Evolutionary conservation across 2,888 invertebrate genomes (phyloP).

Genomic region (Synanthedon vespiformis): DNA sequence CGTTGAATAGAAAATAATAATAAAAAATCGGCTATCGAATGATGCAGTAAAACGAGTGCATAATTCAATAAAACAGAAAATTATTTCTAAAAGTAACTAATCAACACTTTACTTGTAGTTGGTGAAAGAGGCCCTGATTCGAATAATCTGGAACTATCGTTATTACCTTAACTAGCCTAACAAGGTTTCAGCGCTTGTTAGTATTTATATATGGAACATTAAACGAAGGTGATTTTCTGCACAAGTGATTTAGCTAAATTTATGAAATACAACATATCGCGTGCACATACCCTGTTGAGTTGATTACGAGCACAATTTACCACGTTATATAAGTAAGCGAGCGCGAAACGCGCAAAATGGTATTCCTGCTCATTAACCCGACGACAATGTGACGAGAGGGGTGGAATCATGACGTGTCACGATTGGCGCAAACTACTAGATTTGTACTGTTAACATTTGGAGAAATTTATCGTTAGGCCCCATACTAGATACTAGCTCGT

Average conservation of each 20-base stretch:
- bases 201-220: neutral
- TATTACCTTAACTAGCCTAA: too few species aligned
- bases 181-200: too few species aligned
- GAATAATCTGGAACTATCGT: too few species aligned
- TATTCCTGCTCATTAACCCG: conserved; percentile 47
- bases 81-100: too few species aligned
- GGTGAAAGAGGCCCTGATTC: too few species aligned
- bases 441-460: conserved; percentile 4
- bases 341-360: conserved; percentile 15
- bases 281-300: conserved; percentile 1
- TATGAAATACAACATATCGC: neutral
- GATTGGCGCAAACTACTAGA: conserved; percentile 12
- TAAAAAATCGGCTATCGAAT: too few species aligned
- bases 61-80: too few species aligned
- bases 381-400: conserved; percentile 39
- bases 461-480: too few species aligned
- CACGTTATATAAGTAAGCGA: conserved; percentile 2
- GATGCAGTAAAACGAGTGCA: too few species aligned
- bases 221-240: neutral
- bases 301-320: conserved; percentile 4
- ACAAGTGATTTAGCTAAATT: neutral
- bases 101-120: too few species aligned
- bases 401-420: conserved; percentile 39
- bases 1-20: too few species aligned
- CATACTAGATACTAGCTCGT: too few species aligned